Evolutionary conservation across 2,888 invertebrate genomes (phyloP).

Genomic region (Drosophila flavopinicola): DNA sequence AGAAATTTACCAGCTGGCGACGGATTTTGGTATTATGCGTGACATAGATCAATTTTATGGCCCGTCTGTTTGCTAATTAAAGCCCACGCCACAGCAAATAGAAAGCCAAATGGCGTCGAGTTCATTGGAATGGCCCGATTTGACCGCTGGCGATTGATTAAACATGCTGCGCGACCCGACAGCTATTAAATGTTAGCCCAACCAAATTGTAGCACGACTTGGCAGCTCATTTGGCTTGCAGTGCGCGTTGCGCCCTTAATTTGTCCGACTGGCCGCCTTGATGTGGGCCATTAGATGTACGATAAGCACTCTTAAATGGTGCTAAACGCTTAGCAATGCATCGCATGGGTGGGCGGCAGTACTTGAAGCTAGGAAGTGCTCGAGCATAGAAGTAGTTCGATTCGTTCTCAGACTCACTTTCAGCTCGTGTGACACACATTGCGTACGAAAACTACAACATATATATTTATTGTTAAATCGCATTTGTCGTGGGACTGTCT

Average conservation of each 20-base stretch:
- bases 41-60: slow-evolving; percentile 71
- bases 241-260: slow-evolving; percentile 61
- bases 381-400: slow-evolving; percentile 1
- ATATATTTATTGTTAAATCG: slow-evolving; percentile 65
- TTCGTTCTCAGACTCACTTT: slow-evolving; percentile 72
- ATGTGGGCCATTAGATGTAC: slow-evolving; percentile 38
- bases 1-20: slow-evolving; percentile 46
- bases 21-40: slow-evolving; percentile 42
- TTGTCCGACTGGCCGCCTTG: slow-evolving; percentile 25
- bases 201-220: slow-evolving; percentile 6
- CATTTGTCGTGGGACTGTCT: slow-evolving; percentile 40
- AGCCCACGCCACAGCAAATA: slow-evolving; percentile 63
- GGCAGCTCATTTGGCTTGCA: slow-evolving; percentile 42
- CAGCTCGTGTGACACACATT: slow-evolving; percentile 68
- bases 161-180: slow-evolving; percentile 34
- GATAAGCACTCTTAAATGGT: slow-evolving; percentile 37
- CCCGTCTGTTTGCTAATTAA: slow-evolving; percentile 63
- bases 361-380: slow-evolving; percentile 28
- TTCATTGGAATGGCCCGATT: slow-evolving; percentile 48
- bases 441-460: neutral
- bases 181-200: slow-evolving; percentile 22
- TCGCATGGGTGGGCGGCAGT: slow-evolving; percentile 28
- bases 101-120: slow-evolving; percentile 55
- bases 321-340: slow-evolving; percentile 20
- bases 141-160: slow-evolving; percentile 31